Evolutionary conservation across 2,797 vertebrate species (phyloP).

Genomic region (Enteromius viviparus): DNA sequence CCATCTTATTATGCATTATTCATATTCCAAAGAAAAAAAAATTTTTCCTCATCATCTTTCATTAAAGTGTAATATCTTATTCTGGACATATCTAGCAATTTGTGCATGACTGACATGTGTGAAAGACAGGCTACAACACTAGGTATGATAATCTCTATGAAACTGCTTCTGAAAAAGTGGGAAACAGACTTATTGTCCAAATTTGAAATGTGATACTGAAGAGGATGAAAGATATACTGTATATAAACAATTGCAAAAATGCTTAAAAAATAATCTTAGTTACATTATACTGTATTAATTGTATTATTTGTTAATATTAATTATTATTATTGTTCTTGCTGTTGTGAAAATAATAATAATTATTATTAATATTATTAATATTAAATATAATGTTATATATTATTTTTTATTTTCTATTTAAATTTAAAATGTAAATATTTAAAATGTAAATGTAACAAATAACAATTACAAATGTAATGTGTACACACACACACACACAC

Average conservation of each 20-base stretch:
- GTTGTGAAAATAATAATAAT: no score
- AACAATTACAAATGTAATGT: no score
- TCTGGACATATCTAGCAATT: background rate
- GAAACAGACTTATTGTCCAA: background rate
- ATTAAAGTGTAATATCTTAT: background rate
- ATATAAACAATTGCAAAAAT: background rate
- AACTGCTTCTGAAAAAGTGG: background rate
- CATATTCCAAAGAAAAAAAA: background rate
- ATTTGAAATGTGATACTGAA: slow-evolving; percentile 4
- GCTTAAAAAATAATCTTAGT: background rate
- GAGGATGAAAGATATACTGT: background rate
- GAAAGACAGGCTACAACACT: background rate
- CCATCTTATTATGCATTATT: background rate
- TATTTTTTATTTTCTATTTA: background rate
- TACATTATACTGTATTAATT: background rate
- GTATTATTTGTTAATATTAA: background rate
- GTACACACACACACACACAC: no score
- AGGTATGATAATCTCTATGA: background rate
- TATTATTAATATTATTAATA: background rate
- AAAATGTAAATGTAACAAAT: no score
- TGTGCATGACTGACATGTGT: background rate
- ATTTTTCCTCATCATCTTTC: slow-evolving; percentile 1
- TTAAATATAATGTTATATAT: background rate
- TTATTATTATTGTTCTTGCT: background rate
- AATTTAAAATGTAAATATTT: background rate